Conservation (phyloP, 1,140 invertebrate species). For the Neodiprion virginianus region DNA sequence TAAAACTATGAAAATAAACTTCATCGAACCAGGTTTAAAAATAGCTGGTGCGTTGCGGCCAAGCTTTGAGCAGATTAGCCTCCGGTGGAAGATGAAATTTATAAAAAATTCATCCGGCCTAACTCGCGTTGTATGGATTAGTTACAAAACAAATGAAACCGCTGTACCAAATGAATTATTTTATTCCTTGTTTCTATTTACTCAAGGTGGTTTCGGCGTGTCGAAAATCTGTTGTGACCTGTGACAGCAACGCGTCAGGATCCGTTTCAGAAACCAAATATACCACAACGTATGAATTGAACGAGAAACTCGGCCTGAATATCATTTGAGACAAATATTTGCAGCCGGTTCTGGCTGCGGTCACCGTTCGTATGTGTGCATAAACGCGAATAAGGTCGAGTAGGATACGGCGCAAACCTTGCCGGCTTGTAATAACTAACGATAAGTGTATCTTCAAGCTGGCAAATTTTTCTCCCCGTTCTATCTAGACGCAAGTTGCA, state of each 20-base stretch:
- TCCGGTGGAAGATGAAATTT: no score
- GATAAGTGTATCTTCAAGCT: background rate
- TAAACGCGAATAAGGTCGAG: background rate
- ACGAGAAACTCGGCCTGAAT: constrained; percentile 1
- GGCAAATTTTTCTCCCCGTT: no score
- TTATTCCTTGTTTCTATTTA: no score
- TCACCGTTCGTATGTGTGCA: background rate
- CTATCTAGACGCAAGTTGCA: no score
- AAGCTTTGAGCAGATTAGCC: no score
- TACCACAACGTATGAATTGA: background rate
- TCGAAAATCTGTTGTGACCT: background rate
- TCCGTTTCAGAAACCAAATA: background rate
- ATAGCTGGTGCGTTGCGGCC: no score
- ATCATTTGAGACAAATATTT: constrained; percentile 3
- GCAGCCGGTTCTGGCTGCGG: background rate
- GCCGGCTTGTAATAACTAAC: background rate
- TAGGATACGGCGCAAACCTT: background rate
- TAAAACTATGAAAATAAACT: no score
- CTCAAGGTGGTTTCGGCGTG: background rate
- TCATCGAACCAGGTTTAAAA: no score
- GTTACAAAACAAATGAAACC: no score
- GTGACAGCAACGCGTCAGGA: background rate
- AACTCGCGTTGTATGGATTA: no score
- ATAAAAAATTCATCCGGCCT: no score
- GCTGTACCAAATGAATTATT: no score